A percentile compares a stretch with the other conserved stretches of the same genome.
Conservation (phyloP, 2,888 invertebrate species). For the Drosophila setosimentum region DNA sequence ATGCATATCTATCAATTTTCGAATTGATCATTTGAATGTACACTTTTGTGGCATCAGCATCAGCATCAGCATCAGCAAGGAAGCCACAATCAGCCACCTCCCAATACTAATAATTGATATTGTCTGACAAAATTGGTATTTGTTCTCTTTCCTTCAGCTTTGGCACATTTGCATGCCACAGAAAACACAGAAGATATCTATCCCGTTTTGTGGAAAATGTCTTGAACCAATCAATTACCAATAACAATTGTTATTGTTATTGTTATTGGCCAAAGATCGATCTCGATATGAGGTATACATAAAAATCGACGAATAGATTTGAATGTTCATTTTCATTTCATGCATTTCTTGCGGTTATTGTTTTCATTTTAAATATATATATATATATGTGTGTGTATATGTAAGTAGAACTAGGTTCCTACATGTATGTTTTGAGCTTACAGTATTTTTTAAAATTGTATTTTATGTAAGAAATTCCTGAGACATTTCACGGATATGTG, state of each 20-base stretch:
- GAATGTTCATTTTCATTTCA: conserved; percentile 3
- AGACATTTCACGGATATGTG: conserved; percentile 84
- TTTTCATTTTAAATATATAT: neutral
- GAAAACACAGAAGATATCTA: conserved; percentile 8
- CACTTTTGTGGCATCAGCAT: neutral
- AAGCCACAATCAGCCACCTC: neutral
- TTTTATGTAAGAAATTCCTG: conserved; percentile 78
- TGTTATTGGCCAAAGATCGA: conserved; percentile 7
- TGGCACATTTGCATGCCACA: conserved; percentile 14
- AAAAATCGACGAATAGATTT: conserved; percentile 4
- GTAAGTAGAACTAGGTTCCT: conserved; percentile 51
- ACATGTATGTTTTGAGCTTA: conserved; percentile 41
- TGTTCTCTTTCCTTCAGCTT: neutral
- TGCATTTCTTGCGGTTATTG: conserved; percentile 2
- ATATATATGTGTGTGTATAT: conserved; percentile 16
- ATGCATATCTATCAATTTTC: neutral
- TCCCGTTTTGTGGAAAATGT: conserved; percentile 3
- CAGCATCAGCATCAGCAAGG: neutral
- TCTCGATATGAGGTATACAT: conserved; percentile 1
- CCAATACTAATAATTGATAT: neutral
- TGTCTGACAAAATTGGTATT: neutral
- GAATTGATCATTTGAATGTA: neutral
- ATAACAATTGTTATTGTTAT: too few species aligned
- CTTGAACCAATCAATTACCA: conserved; percentile 13
- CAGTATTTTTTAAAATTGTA: conserved; percentile 26